These are phyloP conservation scores for Pelusios castaneus DNA, from an alignment of 2,113 vertebrate species.

Conservation along the genomic window DNA sequence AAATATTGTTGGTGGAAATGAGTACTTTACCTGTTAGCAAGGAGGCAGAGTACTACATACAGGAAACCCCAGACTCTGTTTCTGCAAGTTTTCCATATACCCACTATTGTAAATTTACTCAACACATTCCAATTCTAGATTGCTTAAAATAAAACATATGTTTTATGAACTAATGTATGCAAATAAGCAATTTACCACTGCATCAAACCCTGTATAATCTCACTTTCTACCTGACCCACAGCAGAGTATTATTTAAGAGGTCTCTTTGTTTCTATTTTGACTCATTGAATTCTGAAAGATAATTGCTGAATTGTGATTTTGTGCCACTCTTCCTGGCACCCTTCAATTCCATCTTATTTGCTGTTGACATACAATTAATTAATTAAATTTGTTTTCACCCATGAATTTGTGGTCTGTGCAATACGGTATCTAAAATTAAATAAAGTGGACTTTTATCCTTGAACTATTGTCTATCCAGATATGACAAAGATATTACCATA, in stretches of 20 bases:
- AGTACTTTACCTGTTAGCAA: constrained; percentile 7
- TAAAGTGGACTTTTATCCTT: neutral
- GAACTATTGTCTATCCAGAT: neutral
- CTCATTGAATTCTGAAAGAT: neutral
- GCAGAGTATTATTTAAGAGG: neutral
- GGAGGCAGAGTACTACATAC: neutral
- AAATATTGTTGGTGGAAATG: neutral
- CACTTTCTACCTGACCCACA: neutral
- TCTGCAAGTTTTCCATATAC: neutral
- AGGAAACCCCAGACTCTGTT: neutral
- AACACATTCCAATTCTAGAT: neutral
- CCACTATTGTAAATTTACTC: neutral
- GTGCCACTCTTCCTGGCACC: neutral
- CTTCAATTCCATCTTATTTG: neutral
- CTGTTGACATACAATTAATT: neutral
- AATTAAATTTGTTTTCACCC: neutral
- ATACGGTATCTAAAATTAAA: neutral
- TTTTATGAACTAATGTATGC: neutral
- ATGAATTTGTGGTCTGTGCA: rapidly evolving
- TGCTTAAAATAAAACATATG: neutral
- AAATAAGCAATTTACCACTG: neutral
- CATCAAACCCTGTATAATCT: neutral
- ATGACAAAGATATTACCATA: neutral
- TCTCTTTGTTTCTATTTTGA: neutral
- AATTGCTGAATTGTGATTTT: rapidly evolving